Evolutionary conservation across 2,113 vertebrate genomes (phyloP).

Genomic region (Prunella fulvescens): DNA sequence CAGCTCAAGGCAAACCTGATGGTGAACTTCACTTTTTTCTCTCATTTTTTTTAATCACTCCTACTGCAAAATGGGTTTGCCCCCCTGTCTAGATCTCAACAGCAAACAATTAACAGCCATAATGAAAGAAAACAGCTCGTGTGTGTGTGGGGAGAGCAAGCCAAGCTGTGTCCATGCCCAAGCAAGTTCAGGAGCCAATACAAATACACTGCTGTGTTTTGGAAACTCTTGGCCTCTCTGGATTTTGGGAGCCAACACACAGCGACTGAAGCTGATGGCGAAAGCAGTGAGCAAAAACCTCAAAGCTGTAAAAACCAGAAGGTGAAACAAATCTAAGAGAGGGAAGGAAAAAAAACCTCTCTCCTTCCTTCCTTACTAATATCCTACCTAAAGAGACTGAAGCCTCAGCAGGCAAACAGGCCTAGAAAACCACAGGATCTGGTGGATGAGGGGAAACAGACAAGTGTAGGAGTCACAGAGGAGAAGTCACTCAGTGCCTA

Average conservation of each 20-base stretch:
- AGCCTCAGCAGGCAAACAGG: background rate
- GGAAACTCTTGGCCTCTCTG: slow-evolving; percentile 15
- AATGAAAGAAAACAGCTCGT: slow-evolving; percentile 1
- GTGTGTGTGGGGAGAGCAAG: background rate
- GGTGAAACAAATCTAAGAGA: slow-evolving; percentile 16
- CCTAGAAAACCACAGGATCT: slow-evolving; percentile 8
- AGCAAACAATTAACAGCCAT: slow-evolving; percentile 13
- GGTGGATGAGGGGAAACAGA: slow-evolving; percentile 30
- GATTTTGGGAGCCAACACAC: slow-evolving; percentile 16
- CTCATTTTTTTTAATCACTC: background rate
- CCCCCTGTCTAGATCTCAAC: background rate
- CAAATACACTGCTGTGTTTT: slow-evolving; percentile 45
- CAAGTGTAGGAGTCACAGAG: slow-evolving; percentile 52
- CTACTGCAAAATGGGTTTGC: background rate
- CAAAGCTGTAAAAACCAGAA: slow-evolving; percentile 41
- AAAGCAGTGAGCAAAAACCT: slow-evolving; percentile 49
- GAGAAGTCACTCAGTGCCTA: slow-evolving; percentile 51
- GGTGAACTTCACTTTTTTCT: background rate
- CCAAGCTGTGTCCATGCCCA: slow-evolving; percentile 1
- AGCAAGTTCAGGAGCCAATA: slow-evolving; percentile 26
- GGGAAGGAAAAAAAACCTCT: background rate
- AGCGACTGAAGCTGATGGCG: background rate
- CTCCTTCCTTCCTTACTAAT: slow-evolving; percentile 25
- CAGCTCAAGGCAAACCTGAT: background rate
- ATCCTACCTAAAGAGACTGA: background rate